A percentile compares a stretch with the other conserved stretches of the same genome.
Conservation (phyloP, 2,113 vertebrate genomes). For the Ciconia maguari region DNA sequence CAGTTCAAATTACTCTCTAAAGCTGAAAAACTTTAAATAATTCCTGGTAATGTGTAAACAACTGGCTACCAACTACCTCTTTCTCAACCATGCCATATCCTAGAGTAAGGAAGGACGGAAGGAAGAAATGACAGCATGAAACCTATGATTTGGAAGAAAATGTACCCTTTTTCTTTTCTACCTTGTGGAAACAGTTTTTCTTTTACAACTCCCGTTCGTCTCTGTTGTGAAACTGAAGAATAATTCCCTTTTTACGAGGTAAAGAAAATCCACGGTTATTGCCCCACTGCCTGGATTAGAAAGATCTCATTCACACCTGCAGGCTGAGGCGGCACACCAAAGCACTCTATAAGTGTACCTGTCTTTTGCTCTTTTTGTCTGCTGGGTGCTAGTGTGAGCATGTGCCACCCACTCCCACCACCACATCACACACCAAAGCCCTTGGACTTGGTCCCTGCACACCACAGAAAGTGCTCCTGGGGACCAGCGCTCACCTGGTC, state of each 20-base stretch:
- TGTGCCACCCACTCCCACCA: not conserved
- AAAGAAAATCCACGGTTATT: not conserved
- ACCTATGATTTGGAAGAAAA: not conserved
- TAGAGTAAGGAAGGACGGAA: not conserved
- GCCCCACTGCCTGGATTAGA: not conserved
- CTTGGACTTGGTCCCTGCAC: not conserved
- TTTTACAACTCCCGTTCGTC: not conserved
- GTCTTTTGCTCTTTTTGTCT: not conserved
- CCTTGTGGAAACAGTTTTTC: not conserved
- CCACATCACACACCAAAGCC: not conserved
- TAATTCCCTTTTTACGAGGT: not conserved
- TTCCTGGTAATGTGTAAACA: not conserved
- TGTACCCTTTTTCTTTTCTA: not conserved
- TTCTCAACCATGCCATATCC: not conserved
- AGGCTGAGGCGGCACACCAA: not conserved
- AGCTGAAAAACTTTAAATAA: not conserved
- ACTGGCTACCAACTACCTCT: not conserved
- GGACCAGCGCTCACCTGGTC: not conserved
- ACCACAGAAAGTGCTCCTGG: not conserved
- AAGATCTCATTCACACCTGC: not conserved
- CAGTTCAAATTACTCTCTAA: not conserved
- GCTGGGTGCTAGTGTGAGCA: not conserved
- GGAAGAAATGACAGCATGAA: not conserved
- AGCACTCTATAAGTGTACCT: not conserved
- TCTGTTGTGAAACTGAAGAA: not conserved